Evolutionary conservation across 1,140 invertebrate species (phyloP), one percentile per base, ranked within the genome.

Genomic region (Megathymus violae): DNA sequence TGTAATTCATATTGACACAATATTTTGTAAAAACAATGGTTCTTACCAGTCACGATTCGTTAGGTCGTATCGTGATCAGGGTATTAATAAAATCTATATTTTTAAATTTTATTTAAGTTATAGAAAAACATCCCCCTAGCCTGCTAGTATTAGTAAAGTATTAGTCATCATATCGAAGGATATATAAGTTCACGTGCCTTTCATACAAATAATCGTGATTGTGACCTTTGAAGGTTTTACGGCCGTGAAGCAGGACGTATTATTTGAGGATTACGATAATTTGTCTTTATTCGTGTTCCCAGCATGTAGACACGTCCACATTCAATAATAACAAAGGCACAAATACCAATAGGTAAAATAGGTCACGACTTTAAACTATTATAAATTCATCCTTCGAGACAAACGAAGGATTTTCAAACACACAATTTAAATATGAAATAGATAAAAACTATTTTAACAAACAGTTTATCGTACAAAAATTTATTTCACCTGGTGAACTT

Each of bases 211-310:
- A 48, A 54, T 27, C 38, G 17, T 51, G 19, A 38, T 19, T 67
- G 43, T 67, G 59, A 51, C 31, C 56, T 71, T 44, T 64, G 50
- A 40, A 68, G 51, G 51, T 40, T 58, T 64, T 63, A 63, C 61
- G 34, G 59, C 40, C 44, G 34, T 43, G 41, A 78, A 77, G 76
- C 51, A 66, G 69, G 79, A 75, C 78, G 71, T 69, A 69, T 78
- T 78, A 74, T 70, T 47, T 64, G 15, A 71, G 56, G 72, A 78
- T 80, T 69, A 80, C 50, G 51, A 50, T 50, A 48, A 60, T 69
- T 74, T 62, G 69, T 67, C 67, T 71, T 85, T 76, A 88, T 85
- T 76, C 83, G 17, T 56, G 62, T 78, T 84, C 85, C 64, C 81
- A 81, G 52, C 63, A 63, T 74, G 61, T 72, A 62, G 77, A 82